Conservation (phyloP, 2,888 invertebrate genomes). For the Altica lythri region DNA sequence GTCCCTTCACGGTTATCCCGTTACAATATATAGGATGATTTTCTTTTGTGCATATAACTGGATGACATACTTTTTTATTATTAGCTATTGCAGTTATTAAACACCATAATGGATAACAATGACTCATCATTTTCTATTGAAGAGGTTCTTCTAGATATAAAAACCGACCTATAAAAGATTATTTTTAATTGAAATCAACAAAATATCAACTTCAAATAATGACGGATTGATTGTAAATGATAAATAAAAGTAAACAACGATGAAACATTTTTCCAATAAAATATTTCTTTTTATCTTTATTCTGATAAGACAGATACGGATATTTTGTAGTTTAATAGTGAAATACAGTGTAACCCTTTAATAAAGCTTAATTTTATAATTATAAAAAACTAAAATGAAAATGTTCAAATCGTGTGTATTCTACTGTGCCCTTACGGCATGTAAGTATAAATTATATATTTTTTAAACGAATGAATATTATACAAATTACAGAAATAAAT, state of each 20-base stretch:
- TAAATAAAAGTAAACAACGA: slow-evolving; percentile 23
- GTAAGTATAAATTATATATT: slow-evolving; percentile 27
- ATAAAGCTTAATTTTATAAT: background rate
- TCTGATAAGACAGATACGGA: slow-evolving; percentile 32
- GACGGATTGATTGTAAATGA: background rate
- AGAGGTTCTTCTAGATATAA: too few relatives aligned
- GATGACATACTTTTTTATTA: too few relatives aligned
- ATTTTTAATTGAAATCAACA: slow-evolving; percentile 4
- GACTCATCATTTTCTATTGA: too few relatives aligned
- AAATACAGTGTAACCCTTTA: too few relatives aligned
- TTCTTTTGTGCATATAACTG: too few relatives aligned
- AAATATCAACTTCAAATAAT: background rate
- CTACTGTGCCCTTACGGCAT: slow-evolving; percentile 37
- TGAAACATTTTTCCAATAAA: slow-evolving; percentile 24
- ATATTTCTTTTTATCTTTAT: slow-evolving; percentile 24
- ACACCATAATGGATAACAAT: too few relatives aligned
- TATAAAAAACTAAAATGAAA: slow-evolving; percentile 34
- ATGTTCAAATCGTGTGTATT: slow-evolving; percentile 32
- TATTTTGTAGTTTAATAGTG: too few relatives aligned
- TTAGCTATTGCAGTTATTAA: too few relatives aligned
- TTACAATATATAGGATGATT: too few relatives aligned
- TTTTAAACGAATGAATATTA: background rate
- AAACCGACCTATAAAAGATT: too few relatives aligned
- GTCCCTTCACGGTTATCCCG: too few relatives aligned
- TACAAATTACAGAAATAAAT: too few relatives aligned